Evolutionary conservation across 2,797 vertebrate genomes (phyloP).

Genomic region (Melopsittacus undulatus): DNA sequence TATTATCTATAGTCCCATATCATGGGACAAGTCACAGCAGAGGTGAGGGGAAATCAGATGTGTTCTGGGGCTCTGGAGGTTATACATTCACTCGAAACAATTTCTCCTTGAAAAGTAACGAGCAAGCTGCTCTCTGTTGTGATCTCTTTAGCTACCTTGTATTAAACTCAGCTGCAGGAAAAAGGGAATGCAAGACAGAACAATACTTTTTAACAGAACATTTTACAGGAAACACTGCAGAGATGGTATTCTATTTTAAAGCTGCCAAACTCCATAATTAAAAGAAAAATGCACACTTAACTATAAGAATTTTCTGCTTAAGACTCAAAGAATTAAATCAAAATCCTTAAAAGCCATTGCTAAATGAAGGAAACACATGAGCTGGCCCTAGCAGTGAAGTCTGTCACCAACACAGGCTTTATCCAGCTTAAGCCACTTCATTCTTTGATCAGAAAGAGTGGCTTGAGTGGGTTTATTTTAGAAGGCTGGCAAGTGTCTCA

Average conservation of each 20-base stretch:
- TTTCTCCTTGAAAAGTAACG: slow-evolving; percentile 43
- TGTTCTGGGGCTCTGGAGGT: slow-evolving; percentile 54
- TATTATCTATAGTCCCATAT: slow-evolving; percentile 53
- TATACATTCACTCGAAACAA: not conserved
- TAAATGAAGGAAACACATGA: slow-evolving; percentile 46
- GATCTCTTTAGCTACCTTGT: not conserved
- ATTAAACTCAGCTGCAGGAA: not conserved
- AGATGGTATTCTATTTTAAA: slow-evolving; percentile 1
- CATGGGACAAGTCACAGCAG: slow-evolving; percentile 53
- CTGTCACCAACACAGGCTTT: slow-evolving; percentile 66
- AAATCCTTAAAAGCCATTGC: slow-evolving; percentile 68
- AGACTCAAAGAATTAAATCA: slow-evolving; percentile 64
- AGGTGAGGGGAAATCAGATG: slow-evolving; percentile 69
- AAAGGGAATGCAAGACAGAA: not conserved
- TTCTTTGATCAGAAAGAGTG: slow-evolving; percentile 71
- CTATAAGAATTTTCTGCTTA: slow-evolving; percentile 54
- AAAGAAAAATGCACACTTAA: slow-evolving; percentile 51
- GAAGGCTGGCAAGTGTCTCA: slow-evolving; percentile 46
- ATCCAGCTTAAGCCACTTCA: slow-evolving; percentile 69
- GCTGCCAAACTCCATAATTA: slow-evolving; percentile 54
- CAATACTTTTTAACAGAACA: not conserved
- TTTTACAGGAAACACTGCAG: not conserved
- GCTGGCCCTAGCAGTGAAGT: slow-evolving; percentile 65
- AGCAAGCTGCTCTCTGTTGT: slow-evolving; percentile 1
- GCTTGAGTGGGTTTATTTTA: slow-evolving; percentile 42